Percentiles rank a stretch among this genome's conserved stretches.
phyloP scores from a whole-genome alignment of 64 coral and sea anemone species.

The Pocillopora damicornis region DNA sequence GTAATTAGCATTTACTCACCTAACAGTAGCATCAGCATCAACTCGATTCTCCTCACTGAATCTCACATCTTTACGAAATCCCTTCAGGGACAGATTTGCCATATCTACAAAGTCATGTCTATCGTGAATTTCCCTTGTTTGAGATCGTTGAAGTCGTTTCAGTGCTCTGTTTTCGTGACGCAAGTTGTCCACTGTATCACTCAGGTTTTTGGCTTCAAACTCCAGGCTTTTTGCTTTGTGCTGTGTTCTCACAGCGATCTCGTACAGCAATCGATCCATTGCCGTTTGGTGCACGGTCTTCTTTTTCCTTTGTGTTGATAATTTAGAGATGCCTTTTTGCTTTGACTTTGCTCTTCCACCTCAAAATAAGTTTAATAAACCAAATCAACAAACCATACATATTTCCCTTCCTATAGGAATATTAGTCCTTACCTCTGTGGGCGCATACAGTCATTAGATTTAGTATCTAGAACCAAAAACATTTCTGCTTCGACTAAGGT shows the following conservation, averaged over 20 bases:
- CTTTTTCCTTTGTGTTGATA: not conserved
- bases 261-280: constrained; percentile 62
- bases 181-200: constrained; percentile 41
- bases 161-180: constrained; percentile 56
- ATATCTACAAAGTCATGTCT: constrained; percentile 42
- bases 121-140: constrained; percentile 59
- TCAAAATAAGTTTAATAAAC: not conserved
- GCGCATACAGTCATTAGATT: too few species aligned
- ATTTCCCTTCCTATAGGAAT: not conserved
- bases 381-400: not conserved
- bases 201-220: constrained; percentile 33
- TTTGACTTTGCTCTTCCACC: not conserved
- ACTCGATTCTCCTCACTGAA: constrained; percentile 56
- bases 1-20: constrained; percentile 4
- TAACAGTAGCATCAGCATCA: constrained; percentile 13
- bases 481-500: too few species aligned
- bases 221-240: constrained; percentile 45
- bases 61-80: constrained; percentile 56
- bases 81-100: constrained; percentile 49
- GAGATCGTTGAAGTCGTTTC: constrained; percentile 41
- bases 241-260: constrained; percentile 53
- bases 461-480: too few species aligned
- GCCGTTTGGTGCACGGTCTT: not conserved
- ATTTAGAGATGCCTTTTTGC: not conserved
- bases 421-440: too few species aligned